Conservation (phyloP, 2,113 vertebrate genomes). For the Calypte anna region DNA sequence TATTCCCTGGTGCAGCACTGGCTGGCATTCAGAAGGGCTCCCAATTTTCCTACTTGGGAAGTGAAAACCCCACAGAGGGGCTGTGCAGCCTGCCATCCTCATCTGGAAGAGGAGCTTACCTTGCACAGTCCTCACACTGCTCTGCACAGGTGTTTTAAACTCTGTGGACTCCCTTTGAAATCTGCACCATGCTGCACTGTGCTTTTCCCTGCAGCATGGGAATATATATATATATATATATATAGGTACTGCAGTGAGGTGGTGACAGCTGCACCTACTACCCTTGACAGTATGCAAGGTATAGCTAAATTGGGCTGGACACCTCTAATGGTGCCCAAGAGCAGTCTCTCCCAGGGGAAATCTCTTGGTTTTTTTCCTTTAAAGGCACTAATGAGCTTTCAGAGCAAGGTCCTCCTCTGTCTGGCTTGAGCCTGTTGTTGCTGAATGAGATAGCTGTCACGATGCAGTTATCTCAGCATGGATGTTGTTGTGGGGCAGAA, state of each 20-base stretch:
- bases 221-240: background rate
- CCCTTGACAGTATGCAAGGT: background rate
- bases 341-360: background rate
- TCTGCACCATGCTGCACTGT: background rate
- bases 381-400: background rate
- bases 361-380: background rate
- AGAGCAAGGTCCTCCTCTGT: background rate
- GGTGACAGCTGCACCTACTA: background rate
- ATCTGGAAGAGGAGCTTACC: background rate
- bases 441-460: background rate
- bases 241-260: background rate
- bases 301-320: background rate
- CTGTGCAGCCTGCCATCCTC: background rate
- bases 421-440: fast-evolving
- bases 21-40: background rate
- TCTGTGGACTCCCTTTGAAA: background rate
- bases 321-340: background rate
- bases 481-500: background rate
- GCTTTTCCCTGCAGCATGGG: background rate
- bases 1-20: background rate
- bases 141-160: background rate
- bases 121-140: fast-evolving
- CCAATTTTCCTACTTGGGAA: background rate
- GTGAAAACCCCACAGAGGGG: background rate
- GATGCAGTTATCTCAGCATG: background rate